A percentile compares a stretch with the other conserved stretches of the same genome.
These are phyloP conservation scores for Diarsia mendica DNA, from an alignment of 2,888 invertebrate species.

Conservation along the genomic window DNA sequence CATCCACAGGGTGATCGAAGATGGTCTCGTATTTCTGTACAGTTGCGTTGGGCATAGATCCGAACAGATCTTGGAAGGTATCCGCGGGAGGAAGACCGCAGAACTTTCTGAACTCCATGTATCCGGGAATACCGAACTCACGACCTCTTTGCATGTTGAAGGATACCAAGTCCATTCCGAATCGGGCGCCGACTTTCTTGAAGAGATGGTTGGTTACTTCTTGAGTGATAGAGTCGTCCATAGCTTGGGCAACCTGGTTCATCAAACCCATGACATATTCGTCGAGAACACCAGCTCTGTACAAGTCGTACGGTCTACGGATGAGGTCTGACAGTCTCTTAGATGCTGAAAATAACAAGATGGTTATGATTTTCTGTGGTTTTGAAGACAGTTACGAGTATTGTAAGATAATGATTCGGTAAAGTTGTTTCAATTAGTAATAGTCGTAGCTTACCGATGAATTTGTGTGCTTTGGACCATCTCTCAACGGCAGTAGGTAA, in stretches of 20 bases:
- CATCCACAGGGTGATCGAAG: constrained; percentile 97
- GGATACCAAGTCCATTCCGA: constrained; percentile 97
- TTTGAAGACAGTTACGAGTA: not conserved
- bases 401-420: not conserved
- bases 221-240: constrained; percentile 97
- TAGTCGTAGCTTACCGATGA: constrained; percentile 92
- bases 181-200: constrained; percentile 94
- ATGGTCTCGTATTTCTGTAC: constrained; percentile 95
- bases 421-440: not conserved
- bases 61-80: constrained; percentile 94
- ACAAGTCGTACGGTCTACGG: constrained; percentile 96
- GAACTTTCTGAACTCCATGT: constrained; percentile 98
- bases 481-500: constrained; percentile 97
- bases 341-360: constrained; percentile 91
- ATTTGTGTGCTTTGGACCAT: constrained; percentile 98
- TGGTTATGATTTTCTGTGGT: not conserved
- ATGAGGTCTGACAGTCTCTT: constrained; percentile 96
- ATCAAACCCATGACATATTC: constrained; percentile 98
- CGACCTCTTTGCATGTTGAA: constrained; percentile 98
- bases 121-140: constrained; percentile 97
- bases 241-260: constrained; percentile 98
- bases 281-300: constrained; percentile 96
- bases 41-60: constrained; percentile 97
- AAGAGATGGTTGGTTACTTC: constrained; percentile 98
- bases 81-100: constrained; percentile 95